Base-by-base conservation (phyloP, 2,113 vertebrate genomes). In the Collichthys lucidus region DNA sequence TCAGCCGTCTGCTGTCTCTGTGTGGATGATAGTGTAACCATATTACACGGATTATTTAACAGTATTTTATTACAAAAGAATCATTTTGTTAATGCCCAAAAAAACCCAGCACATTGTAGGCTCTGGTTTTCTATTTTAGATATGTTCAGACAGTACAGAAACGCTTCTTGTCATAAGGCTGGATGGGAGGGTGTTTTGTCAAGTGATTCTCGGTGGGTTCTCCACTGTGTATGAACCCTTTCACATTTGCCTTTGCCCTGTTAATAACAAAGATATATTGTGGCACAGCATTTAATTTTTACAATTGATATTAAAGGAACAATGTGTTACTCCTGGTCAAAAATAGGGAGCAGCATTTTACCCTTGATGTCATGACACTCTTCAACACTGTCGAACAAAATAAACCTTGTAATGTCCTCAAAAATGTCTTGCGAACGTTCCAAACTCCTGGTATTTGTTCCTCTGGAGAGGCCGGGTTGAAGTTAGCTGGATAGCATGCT, bases 31-130 rank as follows among this genome's bases (percentile, higher is more conserved):
- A 60, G 31, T n/a, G 10, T 20, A 14, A 26, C 44, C 17, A 19
- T 55, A 40, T 22, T n/a, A 50, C n/a, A 59, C 40, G 31, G 19
- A 71, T 29, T 79, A 69, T 29, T 42, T 35, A 57, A 44, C 35
- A n/a, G n/a, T 52, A 1, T 56, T 56, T 4, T 22, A 12, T 22
- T 5, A 22, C 10, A 53, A 53, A 53, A n/a, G n/a, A 20, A 10
- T 10, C 8, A 53, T 50, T 50, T 50, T 50, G 11, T 46, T 46
- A 46, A 46, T 46, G 44, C 12, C 44, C 14, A 14, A 46, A 46
- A 46, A 11, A 46, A 14, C 5, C 1, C 46, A 47, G 46, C 50
- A 52, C 49, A 50, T 17, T 52, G 19, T 20, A 2, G 9, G 19
- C 3, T 10, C 3, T 20, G 50, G 1, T 20, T 3, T 11, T 44